Percentiles rank a stretch among this genome's conserved stretches.
phyloP scores from a whole-genome alignment of 2,113 vertebrate genomes.

The Myocastor coypus region DNA sequence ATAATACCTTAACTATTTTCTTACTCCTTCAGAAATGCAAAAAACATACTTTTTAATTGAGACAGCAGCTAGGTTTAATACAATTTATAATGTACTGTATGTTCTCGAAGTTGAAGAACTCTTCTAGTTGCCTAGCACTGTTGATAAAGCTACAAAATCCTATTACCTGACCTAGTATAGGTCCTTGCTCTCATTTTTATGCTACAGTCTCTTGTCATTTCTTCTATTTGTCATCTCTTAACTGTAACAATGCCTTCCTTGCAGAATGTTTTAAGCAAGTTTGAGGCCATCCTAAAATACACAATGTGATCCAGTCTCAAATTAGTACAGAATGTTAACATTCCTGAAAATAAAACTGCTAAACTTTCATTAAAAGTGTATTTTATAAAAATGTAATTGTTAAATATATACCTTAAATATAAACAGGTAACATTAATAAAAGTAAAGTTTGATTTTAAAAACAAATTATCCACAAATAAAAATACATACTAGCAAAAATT shows the following conservation, averaged over 20 bases:
- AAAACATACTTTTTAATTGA: not conserved
- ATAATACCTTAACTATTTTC: not conserved
- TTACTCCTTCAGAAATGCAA: not conserved
- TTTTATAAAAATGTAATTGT: conserved; percentile 12
- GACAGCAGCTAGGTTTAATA: conserved; percentile 24
- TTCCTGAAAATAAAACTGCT: conserved; percentile 3
- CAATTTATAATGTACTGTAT: not conserved
- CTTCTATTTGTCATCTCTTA: not conserved
- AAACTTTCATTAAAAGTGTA: conserved; percentile 39
- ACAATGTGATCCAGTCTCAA: not conserved
- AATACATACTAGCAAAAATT: not conserved
- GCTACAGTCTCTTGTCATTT: conserved; percentile 8
- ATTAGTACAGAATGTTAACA: not conserved
- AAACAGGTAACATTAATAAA: conserved; percentile 36
- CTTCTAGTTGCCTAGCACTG: not conserved
- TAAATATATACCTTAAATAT: conserved; percentile 26
- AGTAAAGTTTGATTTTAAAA: conserved; percentile 8
- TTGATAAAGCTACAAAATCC: not conserved
- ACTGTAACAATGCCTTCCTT: not conserved
- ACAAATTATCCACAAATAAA: not conserved
- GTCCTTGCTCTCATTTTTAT: not conserved
- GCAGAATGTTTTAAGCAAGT: not conserved
- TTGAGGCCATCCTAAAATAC: not conserved
- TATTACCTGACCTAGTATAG: not conserved
- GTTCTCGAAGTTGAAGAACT: not conserved